Conservation (phyloP, 2,797 vertebrate genomes). For the Ceryle rudis region DNA sequence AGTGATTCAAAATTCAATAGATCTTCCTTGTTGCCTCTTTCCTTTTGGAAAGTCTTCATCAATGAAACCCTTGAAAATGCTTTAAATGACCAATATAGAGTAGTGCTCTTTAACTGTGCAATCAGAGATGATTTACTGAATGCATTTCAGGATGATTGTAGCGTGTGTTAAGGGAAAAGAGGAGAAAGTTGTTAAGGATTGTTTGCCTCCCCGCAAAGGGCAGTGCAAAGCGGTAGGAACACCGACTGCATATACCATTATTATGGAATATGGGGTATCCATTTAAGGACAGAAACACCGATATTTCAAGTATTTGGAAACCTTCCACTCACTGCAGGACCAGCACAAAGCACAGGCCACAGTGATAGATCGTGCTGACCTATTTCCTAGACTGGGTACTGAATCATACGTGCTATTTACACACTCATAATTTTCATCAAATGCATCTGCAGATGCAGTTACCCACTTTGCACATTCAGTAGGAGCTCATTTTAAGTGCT, state of each 20-base stretch:
- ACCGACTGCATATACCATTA: neutral
- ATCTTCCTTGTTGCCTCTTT: slow-evolving; percentile 16
- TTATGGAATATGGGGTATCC: neutral
- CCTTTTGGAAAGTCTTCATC: neutral
- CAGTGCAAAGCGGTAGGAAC: neutral
- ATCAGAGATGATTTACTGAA: slow-evolving; percentile 41
- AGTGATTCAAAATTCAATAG: slow-evolving; percentile 35
- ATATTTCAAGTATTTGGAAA: slow-evolving; percentile 7
- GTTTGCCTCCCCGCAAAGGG: neutral
- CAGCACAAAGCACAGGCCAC: neutral
- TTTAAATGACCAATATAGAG: slow-evolving; percentile 40
- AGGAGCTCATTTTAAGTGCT: neutral
- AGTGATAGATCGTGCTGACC: neutral
- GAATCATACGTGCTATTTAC: neutral
- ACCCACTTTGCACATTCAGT: neutral
- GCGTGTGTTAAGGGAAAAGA: neutral
- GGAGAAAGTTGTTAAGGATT: neutral
- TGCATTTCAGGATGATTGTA: neutral
- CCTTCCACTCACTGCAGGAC: neutral
- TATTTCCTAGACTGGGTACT: neutral
- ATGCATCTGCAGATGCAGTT: neutral
- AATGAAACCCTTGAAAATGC: slow-evolving; percentile 37
- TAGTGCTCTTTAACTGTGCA: neutral
- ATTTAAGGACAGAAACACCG: neutral
- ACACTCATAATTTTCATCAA: neutral